Evolutionary conservation across 2,888 invertebrate genomes (phyloP), one percentile per base, ranked within the genome.

Genomic region (Synanthedon andrenaeformis): DNA sequence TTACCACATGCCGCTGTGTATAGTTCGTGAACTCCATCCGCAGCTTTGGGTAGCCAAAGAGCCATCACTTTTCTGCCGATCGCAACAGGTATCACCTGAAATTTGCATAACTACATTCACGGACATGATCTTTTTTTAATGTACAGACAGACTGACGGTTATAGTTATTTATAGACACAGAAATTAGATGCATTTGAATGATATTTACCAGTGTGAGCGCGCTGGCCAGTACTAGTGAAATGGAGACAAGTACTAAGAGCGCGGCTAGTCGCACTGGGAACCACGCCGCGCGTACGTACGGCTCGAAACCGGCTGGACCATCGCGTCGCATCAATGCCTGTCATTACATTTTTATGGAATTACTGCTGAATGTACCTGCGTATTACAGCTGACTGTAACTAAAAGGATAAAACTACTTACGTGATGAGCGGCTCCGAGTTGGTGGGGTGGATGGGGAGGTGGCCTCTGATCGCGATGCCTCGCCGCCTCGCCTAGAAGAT

Each of bases 1-100:
- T 70, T 58, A 88, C 88, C 93, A 72, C 95, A 95, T 0, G 98
- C 97, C 0, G 97, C 96, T 0, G 98, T 98, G 76, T 99, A 99
- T 4, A 99, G 82, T 80, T 99, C 99, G 76, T 99, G 98, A 0
- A 98, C 95, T 14, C 92, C 90, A n/a, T 91, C 88, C 0, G 89
- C 70, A 1, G 86, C 82, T 59, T 88, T 88, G 0, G 88, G 86
- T 35, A 95, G 89, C 95, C 96, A 96, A 4, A 96, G 66, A 1
- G 94, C 91, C 96, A 97, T 96, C 17, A 96, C 91, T 64, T 93
- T 91, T 12, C 97, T 91, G 1, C 97, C 97, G 58, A 98, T 90
- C 83, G 94, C 95, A 12, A 97, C 97, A 12, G 99, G 98, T 50
- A 98, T 89, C 2, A 97, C 82, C 87, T 88, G 56, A 6, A 64